Evolutionary conservation across 2,113 vertebrate genomes (phyloP).

Genomic region (Melanostigma gelatinosum): DNA sequence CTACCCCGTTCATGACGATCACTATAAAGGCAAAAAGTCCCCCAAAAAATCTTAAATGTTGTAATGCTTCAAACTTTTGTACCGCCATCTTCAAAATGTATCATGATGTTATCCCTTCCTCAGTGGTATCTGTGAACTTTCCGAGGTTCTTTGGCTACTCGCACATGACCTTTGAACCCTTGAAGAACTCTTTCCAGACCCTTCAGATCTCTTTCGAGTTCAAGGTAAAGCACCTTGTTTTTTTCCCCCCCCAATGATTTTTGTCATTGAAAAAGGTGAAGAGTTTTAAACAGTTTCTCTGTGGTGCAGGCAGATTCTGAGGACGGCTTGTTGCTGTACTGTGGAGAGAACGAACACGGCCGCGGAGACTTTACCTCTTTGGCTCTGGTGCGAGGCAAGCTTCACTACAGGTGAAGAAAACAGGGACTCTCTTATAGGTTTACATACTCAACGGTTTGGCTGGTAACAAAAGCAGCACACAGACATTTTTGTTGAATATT

Average conservation of each 20-base stretch:
- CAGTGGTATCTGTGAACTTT: conserved; percentile 90
- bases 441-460: neutral
- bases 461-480: neutral
- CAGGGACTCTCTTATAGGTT: neutral
- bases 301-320: conserved; percentile 87
- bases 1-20: neutral
- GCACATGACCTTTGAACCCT: conserved; percentile 94
- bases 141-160: conserved; percentile 94
- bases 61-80: neutral
- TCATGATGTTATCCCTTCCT: conserved; percentile 36
- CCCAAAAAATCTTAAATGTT: neutral
- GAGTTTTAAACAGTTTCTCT: conserved; percentile 6
- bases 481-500: neutral
- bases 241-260: neutral
- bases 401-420: conserved; percentile 91
- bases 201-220: conserved; percentile 96
- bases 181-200: conserved; percentile 95
- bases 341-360: conserved; percentile 92
- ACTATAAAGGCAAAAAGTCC: neutral
- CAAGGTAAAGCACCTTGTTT: conserved; percentile 83
- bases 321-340: conserved; percentile 94
- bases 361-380: conserved; percentile 93
- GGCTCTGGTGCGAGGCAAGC: conserved; percentile 84
- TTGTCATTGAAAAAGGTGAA: neutral
- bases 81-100: neutral